Evolutionary conservation across 2,888 invertebrate genomes (phyloP).

Genomic region (Elaeidobius kamerunicus): DNA sequence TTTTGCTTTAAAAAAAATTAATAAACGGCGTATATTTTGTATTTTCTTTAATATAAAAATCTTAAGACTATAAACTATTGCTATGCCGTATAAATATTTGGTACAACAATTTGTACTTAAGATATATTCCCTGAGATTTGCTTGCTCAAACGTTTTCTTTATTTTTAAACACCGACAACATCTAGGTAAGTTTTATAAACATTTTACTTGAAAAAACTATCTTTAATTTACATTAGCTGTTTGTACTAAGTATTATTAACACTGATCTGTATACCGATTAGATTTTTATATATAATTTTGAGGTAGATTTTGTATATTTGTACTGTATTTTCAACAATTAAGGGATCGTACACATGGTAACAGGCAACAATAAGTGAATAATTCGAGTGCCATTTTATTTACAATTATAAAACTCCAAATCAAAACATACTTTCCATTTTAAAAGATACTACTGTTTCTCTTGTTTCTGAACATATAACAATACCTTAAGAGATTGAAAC

Average conservation of each 20-base stretch:
- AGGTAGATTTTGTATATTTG: slow-evolving; percentile 45
- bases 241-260: slow-evolving; percentile 39
- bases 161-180: slow-evolving; percentile 36
- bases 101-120: slow-evolving; percentile 26
- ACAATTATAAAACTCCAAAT: slow-evolving; percentile 34
- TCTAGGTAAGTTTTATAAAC: slow-evolving; percentile 41
- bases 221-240: slow-evolving; percentile 39
- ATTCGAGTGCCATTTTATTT: slow-evolving; percentile 41
- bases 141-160: slow-evolving; percentile 21
- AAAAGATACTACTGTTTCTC: background rate
- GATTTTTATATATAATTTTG: slow-evolving; percentile 35
- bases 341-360: slow-evolving; percentile 38
- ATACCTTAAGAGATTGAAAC: too few species aligned
- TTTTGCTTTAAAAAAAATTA: background rate
- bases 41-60: too few species aligned
- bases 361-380: slow-evolving; percentile 42
- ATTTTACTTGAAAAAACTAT: slow-evolving; percentile 35
- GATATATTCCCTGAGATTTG: slow-evolving; percentile 27
- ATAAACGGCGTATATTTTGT: too few species aligned
- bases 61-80: slow-evolving; percentile 19
- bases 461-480: too few species aligned
- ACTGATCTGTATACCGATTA: slow-evolving; percentile 25
- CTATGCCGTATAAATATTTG: slow-evolving; percentile 19
- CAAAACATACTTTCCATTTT: slow-evolving; percentile 3
- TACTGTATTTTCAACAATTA: slow-evolving; percentile 38